Percentiles rank a stretch among this genome's conserved stretches.
These are phyloP conservation scores for Neria commutata DNA, from an alignment of 2,888 invertebrate species.

Conservation along the genomic window DNA sequence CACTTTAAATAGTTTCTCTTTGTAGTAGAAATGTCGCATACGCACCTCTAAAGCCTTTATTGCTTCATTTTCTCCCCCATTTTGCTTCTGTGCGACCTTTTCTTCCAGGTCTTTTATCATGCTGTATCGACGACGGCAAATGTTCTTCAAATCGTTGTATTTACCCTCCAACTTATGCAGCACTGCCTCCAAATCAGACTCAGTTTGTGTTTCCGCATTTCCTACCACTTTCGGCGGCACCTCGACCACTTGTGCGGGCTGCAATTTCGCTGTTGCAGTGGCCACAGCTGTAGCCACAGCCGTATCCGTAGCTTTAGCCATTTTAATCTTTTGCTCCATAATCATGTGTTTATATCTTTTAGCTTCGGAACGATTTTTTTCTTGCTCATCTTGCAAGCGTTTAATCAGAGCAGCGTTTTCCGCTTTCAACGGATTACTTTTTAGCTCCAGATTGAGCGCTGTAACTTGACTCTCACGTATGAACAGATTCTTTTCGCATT, in stretches of 20 bases:
- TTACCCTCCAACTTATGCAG: slow-evolving; percentile 42
- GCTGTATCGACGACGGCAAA: slow-evolving; percentile 47
- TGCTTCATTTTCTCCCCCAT: slow-evolving; percentile 26
- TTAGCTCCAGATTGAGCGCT: slow-evolving; percentile 47
- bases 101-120: slow-evolving; percentile 46
- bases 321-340: slow-evolving; percentile 25
- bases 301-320: slow-evolving; percentile 18
- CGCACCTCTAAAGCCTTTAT: slow-evolving; percentile 39
- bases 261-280: slow-evolving; percentile 21
- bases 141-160: slow-evolving; percentile 43
- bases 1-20: not conserved
- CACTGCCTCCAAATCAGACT: slow-evolving; percentile 34
- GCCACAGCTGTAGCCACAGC: not conserved
- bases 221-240: slow-evolving; percentile 8
- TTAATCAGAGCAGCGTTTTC: slow-evolving; percentile 50
- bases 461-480: slow-evolving; percentile 53
- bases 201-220: slow-evolving; percentile 41
- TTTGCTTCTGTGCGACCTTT: slow-evolving; percentile 39
- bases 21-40: not conserved
- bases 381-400: slow-evolving; percentile 49
- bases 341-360: slow-evolving; percentile 46
- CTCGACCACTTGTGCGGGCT: not conserved
- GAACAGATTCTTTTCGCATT: slow-evolving; percentile 46
- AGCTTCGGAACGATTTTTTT: slow-evolving; percentile 44
- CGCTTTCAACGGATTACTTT: slow-evolving; percentile 53